Conservation (phyloP, 2,888 invertebrate species). For the Aphodius sticticus region DNA sequence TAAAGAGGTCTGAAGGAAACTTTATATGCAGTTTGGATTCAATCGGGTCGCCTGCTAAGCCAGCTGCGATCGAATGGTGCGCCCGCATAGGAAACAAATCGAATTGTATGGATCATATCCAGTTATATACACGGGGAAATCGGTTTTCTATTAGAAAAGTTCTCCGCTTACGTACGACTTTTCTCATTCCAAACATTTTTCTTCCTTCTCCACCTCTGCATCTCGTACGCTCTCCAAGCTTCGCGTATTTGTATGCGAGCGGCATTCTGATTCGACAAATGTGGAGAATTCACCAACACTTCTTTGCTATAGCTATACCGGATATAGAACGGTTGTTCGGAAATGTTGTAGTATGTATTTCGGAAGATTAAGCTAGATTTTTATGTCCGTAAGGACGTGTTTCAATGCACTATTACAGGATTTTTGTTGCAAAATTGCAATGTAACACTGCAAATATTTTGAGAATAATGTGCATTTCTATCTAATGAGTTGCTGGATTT, state of each 20-base stretch:
- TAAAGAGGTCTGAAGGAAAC: not conserved
- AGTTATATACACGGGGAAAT: not conserved
- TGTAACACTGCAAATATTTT: too few species aligned
- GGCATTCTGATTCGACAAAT: not conserved
- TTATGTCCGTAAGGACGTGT: too few species aligned
- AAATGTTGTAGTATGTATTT: too few species aligned
- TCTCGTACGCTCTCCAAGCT: not conserved
- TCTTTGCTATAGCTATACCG: not conserved
- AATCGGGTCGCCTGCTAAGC: not conserved
- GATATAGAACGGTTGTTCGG: too few species aligned
- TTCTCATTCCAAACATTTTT: constrained; percentile 4
- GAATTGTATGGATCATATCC: constrained; percentile 4
- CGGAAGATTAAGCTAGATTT: too few species aligned
- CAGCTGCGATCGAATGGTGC: not conserved
- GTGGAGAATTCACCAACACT: not conserved
- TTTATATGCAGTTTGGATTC: constrained; percentile 4
- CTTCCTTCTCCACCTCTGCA: not conserved
- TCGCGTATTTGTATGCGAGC: not conserved
- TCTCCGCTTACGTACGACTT: constrained; percentile 4
- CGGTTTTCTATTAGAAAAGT: not conserved
- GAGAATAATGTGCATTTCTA: too few species aligned
- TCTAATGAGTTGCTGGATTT: too few species aligned
- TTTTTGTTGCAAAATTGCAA: too few species aligned
- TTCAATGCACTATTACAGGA: too few species aligned
- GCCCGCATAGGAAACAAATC: not conserved